phyloP scores from a whole-genome alignment of 92 coral and sea anemone genomes.

The Desmophyllum pertusum region DNA sequence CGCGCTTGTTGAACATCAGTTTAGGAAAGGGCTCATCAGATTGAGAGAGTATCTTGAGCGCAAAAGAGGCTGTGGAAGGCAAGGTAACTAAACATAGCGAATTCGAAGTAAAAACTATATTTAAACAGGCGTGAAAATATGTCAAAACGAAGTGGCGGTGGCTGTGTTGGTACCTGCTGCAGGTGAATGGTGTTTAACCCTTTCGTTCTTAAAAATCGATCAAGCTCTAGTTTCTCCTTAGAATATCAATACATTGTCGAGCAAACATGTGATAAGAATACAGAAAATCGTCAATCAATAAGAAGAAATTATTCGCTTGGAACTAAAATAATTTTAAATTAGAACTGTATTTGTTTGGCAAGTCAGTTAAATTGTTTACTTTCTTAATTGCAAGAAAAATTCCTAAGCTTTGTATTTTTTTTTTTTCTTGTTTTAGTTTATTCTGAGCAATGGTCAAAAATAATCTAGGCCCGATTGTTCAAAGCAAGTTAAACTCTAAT shows the following conservation, averaged over 20 bases:
- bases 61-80: slow-evolving; percentile 78
- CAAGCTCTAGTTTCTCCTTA: not conserved
- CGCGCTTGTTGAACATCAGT: slow-evolving; percentile 77
- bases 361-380: too few relatives aligned
- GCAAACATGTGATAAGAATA: not conserved
- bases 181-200: not conserved
- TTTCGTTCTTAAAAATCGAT: not conserved
- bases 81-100: slow-evolving; percentile 49
- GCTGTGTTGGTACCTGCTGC: slow-evolving; percentile 36
- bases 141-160: not conserved
- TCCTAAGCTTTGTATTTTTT: not conserved
- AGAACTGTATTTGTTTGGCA: too few relatives aligned
- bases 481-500: too few relatives aligned
- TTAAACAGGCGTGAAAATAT: not conserved
- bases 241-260: not conserved
- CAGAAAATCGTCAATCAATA: not conserved
- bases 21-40: slow-evolving; percentile 71
- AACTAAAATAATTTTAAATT: too few relatives aligned
- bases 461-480: too few relatives aligned
- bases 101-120: not conserved
- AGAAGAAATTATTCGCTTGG: not conserved
- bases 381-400: not conserved
- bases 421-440: not conserved
- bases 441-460: not conserved
- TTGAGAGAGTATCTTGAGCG: slow-evolving; percentile 83